These are phyloP conservation scores for Bombus difficillimus DNA, from an alignment of 1,140 invertebrate genomes.

Conservation along the genomic window DNA sequence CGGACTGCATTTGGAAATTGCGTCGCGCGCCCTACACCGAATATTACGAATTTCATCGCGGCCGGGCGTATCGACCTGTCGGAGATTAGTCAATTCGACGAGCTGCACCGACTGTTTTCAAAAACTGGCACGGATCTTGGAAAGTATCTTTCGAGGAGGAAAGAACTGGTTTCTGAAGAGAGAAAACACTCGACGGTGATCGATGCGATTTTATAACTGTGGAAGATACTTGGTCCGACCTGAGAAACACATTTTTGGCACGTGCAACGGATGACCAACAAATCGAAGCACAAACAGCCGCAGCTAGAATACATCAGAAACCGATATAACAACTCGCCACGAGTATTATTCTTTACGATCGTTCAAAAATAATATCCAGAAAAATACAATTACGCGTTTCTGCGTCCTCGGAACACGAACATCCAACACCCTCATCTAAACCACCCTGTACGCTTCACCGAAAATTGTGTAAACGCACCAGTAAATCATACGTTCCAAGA, in stretches of 20 bases:
- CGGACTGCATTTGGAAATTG: constrained; percentile 50
- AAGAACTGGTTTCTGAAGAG: too few relatives aligned
- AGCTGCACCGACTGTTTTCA: background rate
- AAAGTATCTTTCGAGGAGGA: background rate
- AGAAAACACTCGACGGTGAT: too few relatives aligned
- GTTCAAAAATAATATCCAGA: too few relatives aligned
- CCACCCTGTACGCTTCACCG: background rate
- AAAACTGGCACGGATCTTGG: background rate
- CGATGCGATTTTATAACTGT: background rate
- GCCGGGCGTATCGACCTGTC: background rate
- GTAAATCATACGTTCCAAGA: background rate
- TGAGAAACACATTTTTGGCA: background rate
- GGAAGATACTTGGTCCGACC: too few relatives aligned
- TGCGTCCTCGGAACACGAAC: background rate
- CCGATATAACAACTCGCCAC: background rate
- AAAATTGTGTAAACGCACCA: background rate
- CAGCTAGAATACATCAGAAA: background rate
- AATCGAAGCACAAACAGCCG: too few relatives aligned
- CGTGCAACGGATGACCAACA: background rate
- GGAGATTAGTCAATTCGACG: constrained; percentile 13
- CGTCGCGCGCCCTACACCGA: background rate
- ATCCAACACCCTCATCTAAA: background rate
- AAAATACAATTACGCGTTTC: too few relatives aligned
- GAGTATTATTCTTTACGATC: background rate
- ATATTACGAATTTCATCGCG: constrained; percentile 33